A percentile compares a stretch with the other conserved stretches of the same genome.
Evolutionary conservation across 2,888 invertebrate genomes (phyloP).

Genomic region (Netelia virgata): DNA sequence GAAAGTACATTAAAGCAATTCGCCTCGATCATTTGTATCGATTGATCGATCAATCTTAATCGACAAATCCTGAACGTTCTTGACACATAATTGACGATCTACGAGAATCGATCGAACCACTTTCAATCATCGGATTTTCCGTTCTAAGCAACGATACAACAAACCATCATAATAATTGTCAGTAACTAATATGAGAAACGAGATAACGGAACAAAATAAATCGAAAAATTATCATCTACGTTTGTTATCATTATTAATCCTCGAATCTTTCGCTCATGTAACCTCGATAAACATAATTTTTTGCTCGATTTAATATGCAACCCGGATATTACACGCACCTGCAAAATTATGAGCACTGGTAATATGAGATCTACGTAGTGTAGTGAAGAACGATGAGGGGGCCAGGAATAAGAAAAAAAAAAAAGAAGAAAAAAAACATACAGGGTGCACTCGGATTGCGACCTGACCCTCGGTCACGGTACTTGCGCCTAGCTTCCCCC

Average conservation of each 20-base stretch:
- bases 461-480: slow-evolving; percentile 77
- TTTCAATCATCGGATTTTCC: not conserved
- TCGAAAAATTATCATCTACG: too few relatives aligned
- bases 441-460: slow-evolving; percentile 64
- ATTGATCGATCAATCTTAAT: slow-evolving; percentile 54
- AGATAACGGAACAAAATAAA: too few relatives aligned
- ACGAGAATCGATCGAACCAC: not conserved
- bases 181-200: too few relatives aligned
- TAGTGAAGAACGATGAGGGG: slow-evolving; percentile 7
- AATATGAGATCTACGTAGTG: slow-evolving; percentile 24
- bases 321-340: slow-evolving; percentile 26
- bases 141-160: not conserved
- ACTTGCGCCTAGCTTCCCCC: slow-evolving; percentile 68
- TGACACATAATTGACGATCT: not conserved
- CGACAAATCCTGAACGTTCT: slow-evolving; percentile 15
- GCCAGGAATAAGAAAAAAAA: slow-evolving; percentile 1
- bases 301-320: slow-evolving; percentile 24
- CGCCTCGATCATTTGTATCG: not conserved
- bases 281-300: not conserved
- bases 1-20: not conserved
- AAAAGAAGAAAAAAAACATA: slow-evolving; percentile 67
- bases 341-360: slow-evolving; percentile 22
- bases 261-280: not conserved
- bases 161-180: not conserved
- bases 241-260: too few relatives aligned